Evolutionary conservation across 1,140 invertebrate species (phyloP).

Genomic region (Zaprionus africanus): DNA sequence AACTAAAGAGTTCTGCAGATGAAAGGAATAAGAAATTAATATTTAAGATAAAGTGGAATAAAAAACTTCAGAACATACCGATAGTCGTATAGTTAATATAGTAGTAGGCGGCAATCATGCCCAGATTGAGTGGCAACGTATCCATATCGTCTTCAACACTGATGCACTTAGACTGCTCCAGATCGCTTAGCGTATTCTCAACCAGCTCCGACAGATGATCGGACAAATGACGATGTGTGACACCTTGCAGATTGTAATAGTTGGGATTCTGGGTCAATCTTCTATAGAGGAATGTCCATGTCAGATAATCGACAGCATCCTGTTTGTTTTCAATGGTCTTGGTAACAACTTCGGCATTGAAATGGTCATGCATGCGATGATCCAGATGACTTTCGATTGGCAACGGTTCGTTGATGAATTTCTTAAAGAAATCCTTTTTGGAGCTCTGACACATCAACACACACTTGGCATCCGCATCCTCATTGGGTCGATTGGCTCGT

Average conservation of each 20-base stretch:
- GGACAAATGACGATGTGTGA: slow-evolving; percentile 98
- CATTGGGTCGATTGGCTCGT: slow-evolving; percentile 93
- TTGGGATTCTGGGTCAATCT: slow-evolving; percentile 99
- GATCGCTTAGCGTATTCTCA: slow-evolving; percentile 96
- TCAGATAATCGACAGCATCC: slow-evolving; percentile 99
- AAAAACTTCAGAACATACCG: slow-evolving; percentile 85
- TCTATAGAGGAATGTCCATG: slow-evolving; percentile 99
- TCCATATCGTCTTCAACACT: slow-evolving; percentile 99
- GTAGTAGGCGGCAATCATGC: slow-evolving; percentile 99
- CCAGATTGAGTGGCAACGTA: slow-evolving; percentile 97
- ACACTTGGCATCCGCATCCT: slow-evolving; percentile 97
- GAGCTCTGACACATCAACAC: slow-evolving; percentile 98
- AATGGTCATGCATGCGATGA: slow-evolving; percentile 99
- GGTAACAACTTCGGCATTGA: slow-evolving; percentile 99
- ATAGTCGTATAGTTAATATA: slow-evolving; percentile 99
- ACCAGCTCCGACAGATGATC: slow-evolving; percentile 99
- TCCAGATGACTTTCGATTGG: slow-evolving; percentile 99
- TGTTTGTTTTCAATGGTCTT: slow-evolving; percentile 99
- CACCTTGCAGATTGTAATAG: slow-evolving; percentile 99
- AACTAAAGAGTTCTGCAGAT: slow-evolving; percentile 95
- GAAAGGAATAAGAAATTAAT: slow-evolving; percentile 13
- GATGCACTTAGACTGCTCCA: slow-evolving; percentile 99
- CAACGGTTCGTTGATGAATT: slow-evolving; percentile 98
- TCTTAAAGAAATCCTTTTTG: slow-evolving; percentile 99
- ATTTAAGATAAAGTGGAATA: background rate